Evolutionary conservation across 2,113 vertebrate genomes (phyloP).

Genomic region (Leucopsar rothschildi): DNA sequence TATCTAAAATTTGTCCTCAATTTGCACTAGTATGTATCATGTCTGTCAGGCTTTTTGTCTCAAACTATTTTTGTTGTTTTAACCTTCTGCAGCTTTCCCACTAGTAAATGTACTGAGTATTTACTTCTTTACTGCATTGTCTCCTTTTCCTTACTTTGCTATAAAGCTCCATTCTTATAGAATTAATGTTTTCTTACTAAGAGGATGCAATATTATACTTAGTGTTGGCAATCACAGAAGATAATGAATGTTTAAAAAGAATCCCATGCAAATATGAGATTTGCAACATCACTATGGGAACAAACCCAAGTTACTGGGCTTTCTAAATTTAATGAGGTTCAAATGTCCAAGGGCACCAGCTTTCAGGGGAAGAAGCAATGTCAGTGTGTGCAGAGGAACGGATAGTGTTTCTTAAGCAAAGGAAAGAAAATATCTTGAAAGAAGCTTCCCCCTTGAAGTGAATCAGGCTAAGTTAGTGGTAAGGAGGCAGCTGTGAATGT

Average conservation of each 20-base stretch:
- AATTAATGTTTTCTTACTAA: neutral
- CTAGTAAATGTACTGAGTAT: neutral
- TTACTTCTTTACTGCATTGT: neutral
- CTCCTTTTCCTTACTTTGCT: neutral
- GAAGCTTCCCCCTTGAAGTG: constrained; percentile 29
- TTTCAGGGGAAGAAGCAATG: constrained; percentile 58
- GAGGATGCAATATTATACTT: neutral
- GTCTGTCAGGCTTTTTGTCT: neutral
- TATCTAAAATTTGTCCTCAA: neutral
- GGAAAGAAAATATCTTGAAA: constrained; percentile 39
- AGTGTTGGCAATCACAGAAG: neutral
- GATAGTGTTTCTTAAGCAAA: constrained; percentile 49
- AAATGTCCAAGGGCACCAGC: constrained; percentile 63
- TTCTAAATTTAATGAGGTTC: constrained; percentile 68
- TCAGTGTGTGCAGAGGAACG: constrained; percentile 31
- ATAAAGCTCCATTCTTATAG: neutral
- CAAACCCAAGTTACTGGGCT: constrained; percentile 20
- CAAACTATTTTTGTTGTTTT: neutral
- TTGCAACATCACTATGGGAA: constrained; percentile 55
- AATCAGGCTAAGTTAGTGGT: neutral
- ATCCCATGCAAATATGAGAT: constrained; percentile 51
- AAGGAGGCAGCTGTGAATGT: neutral
- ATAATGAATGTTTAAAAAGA: constrained; percentile 24
- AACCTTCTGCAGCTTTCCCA: neutral
- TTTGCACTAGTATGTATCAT: neutral